Percentiles rank a stretch among this genome's conserved stretches.
Conservation (phyloP, 1,140 invertebrate genomes). For the Diorhabda sublineata region DNA sequence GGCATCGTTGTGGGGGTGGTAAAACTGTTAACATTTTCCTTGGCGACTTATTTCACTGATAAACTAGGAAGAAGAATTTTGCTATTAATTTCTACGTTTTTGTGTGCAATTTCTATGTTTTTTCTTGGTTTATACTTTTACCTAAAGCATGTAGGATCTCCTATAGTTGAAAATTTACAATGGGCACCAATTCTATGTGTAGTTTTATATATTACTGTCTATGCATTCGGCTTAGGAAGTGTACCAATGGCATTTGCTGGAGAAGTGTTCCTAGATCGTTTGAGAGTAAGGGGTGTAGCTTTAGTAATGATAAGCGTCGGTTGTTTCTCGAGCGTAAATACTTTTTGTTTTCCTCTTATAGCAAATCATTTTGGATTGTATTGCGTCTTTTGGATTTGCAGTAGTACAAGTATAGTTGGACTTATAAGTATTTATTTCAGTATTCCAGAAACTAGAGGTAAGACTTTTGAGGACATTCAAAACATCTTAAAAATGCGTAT, state of each 20-base stretch:
- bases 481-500: not conserved
- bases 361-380: not conserved
- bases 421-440: not conserved
- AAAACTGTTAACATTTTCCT: constrained; percentile 66
- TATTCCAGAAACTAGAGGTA: constrained; percentile 6
- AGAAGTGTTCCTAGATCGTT: not conserved
- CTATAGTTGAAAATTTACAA: constrained; percentile 49
- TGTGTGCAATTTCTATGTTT: constrained; percentile 51
- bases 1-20: constrained; percentile 79
- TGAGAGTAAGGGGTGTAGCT: not conserved
- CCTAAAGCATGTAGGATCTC: constrained; percentile 47
- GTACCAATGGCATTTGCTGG: not conserved
- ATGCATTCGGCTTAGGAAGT: not conserved
- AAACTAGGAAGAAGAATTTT: constrained; percentile 67
- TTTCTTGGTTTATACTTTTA: constrained; percentile 62
- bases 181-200: not conserved
- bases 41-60: constrained; percentile 59
- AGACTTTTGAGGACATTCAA: not conserved
- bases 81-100: constrained; percentile 63
- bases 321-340: not conserved
- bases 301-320: not conserved
- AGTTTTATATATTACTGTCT: constrained; percentile 3
- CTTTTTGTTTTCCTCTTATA: not conserved
- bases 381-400: not conserved
- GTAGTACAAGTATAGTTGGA: not conserved